Evolutionary conservation across 2,888 invertebrate species (phyloP).

Genomic region (Drosophila gaucha): DNA sequence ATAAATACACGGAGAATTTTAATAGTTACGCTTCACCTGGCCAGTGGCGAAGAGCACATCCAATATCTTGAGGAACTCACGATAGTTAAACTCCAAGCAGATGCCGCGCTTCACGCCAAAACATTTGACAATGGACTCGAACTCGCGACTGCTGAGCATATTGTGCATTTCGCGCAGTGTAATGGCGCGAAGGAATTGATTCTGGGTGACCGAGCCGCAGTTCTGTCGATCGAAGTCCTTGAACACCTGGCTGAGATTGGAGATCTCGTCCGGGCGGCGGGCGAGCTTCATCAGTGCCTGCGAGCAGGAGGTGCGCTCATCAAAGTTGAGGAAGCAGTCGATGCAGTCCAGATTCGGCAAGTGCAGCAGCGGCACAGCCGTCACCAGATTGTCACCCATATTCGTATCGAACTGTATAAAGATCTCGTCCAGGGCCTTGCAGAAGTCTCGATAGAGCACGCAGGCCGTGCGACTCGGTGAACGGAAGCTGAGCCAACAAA

Average conservation of each 20-base stretch:
- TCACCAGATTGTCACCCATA: conserved; percentile 88
- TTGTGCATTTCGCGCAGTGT: conserved; percentile 88
- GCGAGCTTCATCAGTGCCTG: conserved; percentile 89
- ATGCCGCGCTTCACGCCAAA: conserved; percentile 88
- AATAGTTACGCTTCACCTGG: conserved; percentile 82
- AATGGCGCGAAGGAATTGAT: conserved; percentile 88
- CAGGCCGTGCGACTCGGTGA: conserved; percentile 87
- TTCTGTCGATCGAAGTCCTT: conserved; percentile 89
- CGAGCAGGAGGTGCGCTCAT: conserved; percentile 88
- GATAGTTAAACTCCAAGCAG: conserved; percentile 89
- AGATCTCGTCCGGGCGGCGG: conserved; percentile 88
- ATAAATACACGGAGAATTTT: not conserved
- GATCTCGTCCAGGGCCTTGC: conserved; percentile 89
- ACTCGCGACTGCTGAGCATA: conserved; percentile 88
- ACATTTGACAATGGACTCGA: conserved; percentile 90
- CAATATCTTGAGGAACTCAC: conserved; percentile 88
- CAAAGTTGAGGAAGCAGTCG: conserved; percentile 89
- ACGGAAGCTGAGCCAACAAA: conserved; percentile 87
- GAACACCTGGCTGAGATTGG: conserved; percentile 89
- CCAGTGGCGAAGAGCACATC: conserved; percentile 88
- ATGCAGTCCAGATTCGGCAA: conserved; percentile 88
- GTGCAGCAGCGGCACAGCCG: conserved; percentile 89
- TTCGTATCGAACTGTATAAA: conserved; percentile 88
- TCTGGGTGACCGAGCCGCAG: conserved; percentile 88
- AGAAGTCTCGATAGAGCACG: conserved; percentile 89